Evolutionary conservation across 2,113 vertebrate species (phyloP).

Genomic region (Oncorhynchus masou): DNA sequence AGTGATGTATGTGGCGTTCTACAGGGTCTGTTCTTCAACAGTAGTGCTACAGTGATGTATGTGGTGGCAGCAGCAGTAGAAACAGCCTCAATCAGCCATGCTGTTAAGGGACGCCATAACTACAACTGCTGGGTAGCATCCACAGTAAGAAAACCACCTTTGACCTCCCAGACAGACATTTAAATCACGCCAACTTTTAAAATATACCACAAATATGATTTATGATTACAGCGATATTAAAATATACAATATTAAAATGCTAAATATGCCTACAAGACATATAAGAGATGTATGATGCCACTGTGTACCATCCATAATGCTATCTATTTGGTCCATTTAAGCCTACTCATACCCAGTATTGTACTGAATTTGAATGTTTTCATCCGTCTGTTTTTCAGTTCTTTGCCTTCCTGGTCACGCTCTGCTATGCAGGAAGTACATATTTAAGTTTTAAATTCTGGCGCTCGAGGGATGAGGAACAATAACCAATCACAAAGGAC

Average conservation of each 20-base stretch:
- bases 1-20: too few species aligned
- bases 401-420: slow-evolving; percentile 86
- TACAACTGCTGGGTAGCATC: slow-evolving; percentile 92
- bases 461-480: slow-evolving; percentile 70
- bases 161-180: neutral
- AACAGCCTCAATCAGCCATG: slow-evolving; percentile 74
- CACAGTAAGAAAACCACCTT: slow-evolving; percentile 73
- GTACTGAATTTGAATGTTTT: neutral
- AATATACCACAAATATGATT: neutral
- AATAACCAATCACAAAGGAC: slow-evolving; percentile 18
- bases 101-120: slow-evolving; percentile 78
- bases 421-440: slow-evolving; percentile 84
- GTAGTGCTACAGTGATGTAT: too few species aligned
- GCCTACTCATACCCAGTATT: neutral
- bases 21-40: too few species aligned
- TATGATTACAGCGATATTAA: neutral
- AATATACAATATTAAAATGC: neutral
- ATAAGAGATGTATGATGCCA: neutral
- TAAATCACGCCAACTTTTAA: neutral
- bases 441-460: slow-evolving; percentile 86
- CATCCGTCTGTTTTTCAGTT: slow-evolving; percentile 71
- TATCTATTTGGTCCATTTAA: neutral
- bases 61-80: slow-evolving; percentile 78
- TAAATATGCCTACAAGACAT: too few species aligned
- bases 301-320: neutral